phyloP scores from a whole-genome alignment of 1,140 invertebrate genomes.

The Drosophila punjabiensis region DNA sequence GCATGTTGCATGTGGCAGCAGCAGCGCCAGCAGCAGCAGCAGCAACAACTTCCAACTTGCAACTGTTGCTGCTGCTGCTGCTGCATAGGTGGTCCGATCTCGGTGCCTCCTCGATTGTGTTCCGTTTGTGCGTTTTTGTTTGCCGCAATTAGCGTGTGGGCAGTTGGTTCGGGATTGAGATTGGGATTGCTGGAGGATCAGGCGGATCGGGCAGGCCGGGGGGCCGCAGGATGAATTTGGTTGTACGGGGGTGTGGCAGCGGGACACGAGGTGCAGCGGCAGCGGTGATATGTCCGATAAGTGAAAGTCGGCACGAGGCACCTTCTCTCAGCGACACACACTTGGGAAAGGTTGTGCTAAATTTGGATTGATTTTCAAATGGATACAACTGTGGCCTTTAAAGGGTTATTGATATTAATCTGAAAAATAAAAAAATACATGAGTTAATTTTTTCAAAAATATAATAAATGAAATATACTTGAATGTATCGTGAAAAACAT shows the following conservation, averaged over 20 bases:
- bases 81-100: conserved; percentile 55
- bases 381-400: too few relatives aligned
- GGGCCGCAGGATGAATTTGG: conserved; percentile 16
- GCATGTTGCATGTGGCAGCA: conserved; percentile 47
- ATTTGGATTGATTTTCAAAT: too few relatives aligned
- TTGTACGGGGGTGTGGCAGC: conserved; percentile 32
- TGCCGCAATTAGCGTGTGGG: conserved; percentile 64
- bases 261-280: background rate
- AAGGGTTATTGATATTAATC: too few relatives aligned
- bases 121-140: conserved; percentile 60
- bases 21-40: conserved; percentile 19
- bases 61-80: conserved; percentile 5
- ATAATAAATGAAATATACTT: too few relatives aligned
- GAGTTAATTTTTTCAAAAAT: too few relatives aligned
- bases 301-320: conserved; percentile 51
- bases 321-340: background rate
- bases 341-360: background rate
- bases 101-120: conserved; percentile 34
- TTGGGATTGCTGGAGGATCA: background rate
- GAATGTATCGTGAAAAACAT: too few relatives aligned
- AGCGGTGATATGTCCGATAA: background rate
- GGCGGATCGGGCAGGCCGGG: background rate
- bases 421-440: too few relatives aligned
- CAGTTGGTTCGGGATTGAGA: conserved; percentile 22
- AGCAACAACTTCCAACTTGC: conserved; percentile 27